Percentiles rank a stretch among this genome's conserved stretches.
Conservation (phyloP, 2,113 vertebrate genomes). For the Hyperopisus bebe region DNA sequence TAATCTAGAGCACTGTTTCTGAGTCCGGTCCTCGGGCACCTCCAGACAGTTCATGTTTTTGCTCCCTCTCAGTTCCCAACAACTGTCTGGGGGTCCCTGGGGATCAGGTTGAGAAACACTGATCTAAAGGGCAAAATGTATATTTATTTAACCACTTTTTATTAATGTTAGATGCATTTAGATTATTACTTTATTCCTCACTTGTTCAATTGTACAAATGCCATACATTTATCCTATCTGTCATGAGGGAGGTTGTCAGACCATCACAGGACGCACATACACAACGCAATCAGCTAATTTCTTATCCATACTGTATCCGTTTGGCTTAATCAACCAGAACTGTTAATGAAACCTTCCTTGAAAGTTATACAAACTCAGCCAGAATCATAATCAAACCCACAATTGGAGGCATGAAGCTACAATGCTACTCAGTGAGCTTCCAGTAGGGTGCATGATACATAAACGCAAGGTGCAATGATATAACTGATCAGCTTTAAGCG, state of each 20-base stretch:
- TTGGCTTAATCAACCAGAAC: background rate
- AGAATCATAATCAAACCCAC: background rate
- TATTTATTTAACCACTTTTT: background rate
- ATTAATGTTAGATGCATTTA: background rate
- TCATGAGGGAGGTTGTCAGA: background rate
- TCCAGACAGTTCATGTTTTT: background rate
- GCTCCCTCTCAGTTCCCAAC: background rate
- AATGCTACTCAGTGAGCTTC: background rate
- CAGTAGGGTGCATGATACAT: background rate
- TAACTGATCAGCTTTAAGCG: background rate
- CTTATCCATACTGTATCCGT: background rate
- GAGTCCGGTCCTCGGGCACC: background rate
- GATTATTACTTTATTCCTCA: background rate
- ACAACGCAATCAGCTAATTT: background rate
- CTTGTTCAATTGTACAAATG: background rate
- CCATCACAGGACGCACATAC: background rate
- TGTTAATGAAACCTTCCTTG: background rate
- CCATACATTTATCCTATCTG: background rate
- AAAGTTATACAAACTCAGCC: background rate
- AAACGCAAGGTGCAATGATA: background rate
- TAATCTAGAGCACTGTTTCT: background rate
- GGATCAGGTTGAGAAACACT: background rate
- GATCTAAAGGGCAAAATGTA: background rate
- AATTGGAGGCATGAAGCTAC: background rate
- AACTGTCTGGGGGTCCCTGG: background rate